phyloP scores from a whole-genome alignment of 1,140 invertebrate species.

The Octopus bimaculoides region DNA sequence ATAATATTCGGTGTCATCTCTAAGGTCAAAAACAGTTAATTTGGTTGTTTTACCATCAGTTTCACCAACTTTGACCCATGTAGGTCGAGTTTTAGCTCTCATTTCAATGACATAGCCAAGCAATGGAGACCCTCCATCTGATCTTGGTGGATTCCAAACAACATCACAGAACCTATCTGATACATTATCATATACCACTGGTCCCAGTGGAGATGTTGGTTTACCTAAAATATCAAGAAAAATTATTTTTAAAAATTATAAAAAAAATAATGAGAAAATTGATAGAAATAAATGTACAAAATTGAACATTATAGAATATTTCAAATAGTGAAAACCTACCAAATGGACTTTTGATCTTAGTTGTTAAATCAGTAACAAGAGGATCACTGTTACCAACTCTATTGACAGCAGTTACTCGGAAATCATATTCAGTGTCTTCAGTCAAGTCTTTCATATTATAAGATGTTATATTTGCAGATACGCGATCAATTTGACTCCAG shows the following conservation, averaged over 20 bases:
- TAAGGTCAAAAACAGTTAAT: slow-evolving; percentile 85
- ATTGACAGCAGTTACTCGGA: slow-evolving; percentile 93
- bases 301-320: neutral
- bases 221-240: slow-evolving; percentile 63
- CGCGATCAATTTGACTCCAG: slow-evolving; percentile 79
- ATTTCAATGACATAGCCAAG: slow-evolving; percentile 55
- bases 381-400: slow-evolving; percentile 93
- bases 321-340: slow-evolving; percentile 65
- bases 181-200: slow-evolving; percentile 67
- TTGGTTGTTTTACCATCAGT: slow-evolving; percentile 45
- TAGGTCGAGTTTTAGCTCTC: slow-evolving; percentile 64
- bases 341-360: slow-evolving; percentile 89
- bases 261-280: neutral
- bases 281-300: neutral
- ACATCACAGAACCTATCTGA: slow-evolving; percentile 69
- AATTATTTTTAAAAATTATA: neutral
- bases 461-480: slow-evolving; percentile 45
- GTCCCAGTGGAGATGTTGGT: slow-evolving; percentile 88
- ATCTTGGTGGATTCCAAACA: slow-evolving; percentile 57
- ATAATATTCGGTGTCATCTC: slow-evolving; percentile 88
- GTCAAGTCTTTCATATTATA: slow-evolving; percentile 87
- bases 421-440: slow-evolving; percentile 88
- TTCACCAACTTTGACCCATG: slow-evolving; percentile 52
- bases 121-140: slow-evolving; percentile 53
- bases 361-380: slow-evolving; percentile 71